Evolutionary conservation across 2,888 invertebrate species (phyloP), one percentile per base, ranked within the genome.

Genomic region (Eupithecia vulgata): DNA sequence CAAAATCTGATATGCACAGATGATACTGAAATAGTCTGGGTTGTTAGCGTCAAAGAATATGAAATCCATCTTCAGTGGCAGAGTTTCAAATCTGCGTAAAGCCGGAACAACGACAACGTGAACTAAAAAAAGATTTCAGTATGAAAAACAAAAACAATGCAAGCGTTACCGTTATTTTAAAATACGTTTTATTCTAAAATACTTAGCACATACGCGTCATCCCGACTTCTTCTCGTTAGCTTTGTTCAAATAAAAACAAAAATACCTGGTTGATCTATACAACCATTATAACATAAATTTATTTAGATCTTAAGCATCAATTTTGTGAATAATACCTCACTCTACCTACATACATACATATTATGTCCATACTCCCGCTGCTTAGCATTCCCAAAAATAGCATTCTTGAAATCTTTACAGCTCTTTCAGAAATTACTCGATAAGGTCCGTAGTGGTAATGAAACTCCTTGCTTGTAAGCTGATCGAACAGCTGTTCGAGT

Each of bases 51-150:
- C 87, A 48, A 90, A 80, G 62, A 87, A 81, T 74, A 89, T 71
- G 0, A 88, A 81, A 81, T 90, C 88, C 89, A 89, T 89, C 45
- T 88, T 87, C 68, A 88, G 71, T 10, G 90, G 90, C 34, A 90
- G 79, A 45, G 74, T 76, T 78, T 81, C 34, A 71, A 90, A 90
- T 5, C 81, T 75, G 45, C 81, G 67, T 37, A 88, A 37, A 25
- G 82, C 84, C 1, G 90, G 90, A n/a, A 84, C 84, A 3, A 88
- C 79, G 2, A 90, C 78, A 4, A 86, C 81, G 70, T 90, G 89
- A 69, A 87, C 90, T 90, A 82, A 7, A 84, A 67, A 73, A 81
- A 71, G n/a, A 17, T 57, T 52, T 10, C 12, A 10, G 21, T 21
- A 1, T 21, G 4, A 21, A 21, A n/a, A n/a, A n/a, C n/a, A n/a